Percentiles rank a stretch among this genome's conserved stretches.
These are phyloP conservation scores for Numida meleagris DNA, from an alignment of 2,113 vertebrate species.

Conservation along the genomic window DNA sequence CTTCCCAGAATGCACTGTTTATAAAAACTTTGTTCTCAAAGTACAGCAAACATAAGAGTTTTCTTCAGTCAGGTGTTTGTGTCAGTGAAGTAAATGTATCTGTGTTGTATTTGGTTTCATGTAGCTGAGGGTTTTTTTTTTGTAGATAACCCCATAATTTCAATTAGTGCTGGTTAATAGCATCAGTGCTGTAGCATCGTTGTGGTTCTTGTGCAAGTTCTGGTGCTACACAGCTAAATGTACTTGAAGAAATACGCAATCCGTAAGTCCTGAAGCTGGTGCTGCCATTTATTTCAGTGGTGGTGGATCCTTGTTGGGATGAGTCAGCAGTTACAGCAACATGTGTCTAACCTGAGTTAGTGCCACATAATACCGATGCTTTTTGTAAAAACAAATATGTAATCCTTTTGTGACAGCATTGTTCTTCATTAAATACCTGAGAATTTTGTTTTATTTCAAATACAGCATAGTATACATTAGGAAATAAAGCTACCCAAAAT, in stretches of 20 bases:
- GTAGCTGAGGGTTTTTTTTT: neutral
- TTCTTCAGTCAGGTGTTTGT: neutral
- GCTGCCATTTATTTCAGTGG: neutral
- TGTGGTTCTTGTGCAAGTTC: neutral
- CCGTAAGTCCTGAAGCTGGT: neutral
- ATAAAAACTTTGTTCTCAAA: neutral
- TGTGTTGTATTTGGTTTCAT: neutral
- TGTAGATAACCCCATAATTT: neutral
- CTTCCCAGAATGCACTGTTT: neutral
- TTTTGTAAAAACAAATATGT: neutral
- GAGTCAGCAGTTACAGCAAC: neutral
- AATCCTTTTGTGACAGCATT: neutral
- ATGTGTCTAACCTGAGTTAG: neutral
- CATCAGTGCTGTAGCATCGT: neutral
- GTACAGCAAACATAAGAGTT: neutral
- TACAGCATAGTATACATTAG: neutral
- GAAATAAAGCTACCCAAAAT: neutral
- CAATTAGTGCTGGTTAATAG: neutral
- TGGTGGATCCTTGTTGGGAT: neutral
- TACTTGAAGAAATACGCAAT: neutral
- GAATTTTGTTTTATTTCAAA: neutral
- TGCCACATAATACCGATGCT: neutral
- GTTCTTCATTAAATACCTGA: neutral
- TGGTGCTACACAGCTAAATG: neutral
- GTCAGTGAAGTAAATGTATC: neutral